Evolutionary conservation across 2,113 vertebrate species (phyloP), one percentile per base, ranked within the genome.

Genomic region (Sula dactylatra): DNA sequence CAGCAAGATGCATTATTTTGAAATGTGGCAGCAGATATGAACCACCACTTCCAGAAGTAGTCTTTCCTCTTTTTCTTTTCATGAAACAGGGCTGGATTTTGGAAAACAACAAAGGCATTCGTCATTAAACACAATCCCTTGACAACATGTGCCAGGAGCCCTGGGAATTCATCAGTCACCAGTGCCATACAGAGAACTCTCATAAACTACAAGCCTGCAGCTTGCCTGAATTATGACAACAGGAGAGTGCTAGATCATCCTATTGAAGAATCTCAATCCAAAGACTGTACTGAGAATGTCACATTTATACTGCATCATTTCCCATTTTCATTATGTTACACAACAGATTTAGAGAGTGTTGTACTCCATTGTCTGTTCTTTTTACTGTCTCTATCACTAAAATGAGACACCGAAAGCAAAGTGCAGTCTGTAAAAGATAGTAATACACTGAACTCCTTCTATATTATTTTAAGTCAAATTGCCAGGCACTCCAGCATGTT

Each of bases 391-490:
- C 59, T 94, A 55, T 82, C 92, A 78, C 58, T 64, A 32, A 74
- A 93, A 94, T 27, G 66, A 95, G 92, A 87, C 44, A 84, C 72
- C 9, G 74, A 71, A 88, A 94, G 42, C 2, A 94, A 82, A 40
- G 44, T 12, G 17, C 17, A 72, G 61, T 49, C 72, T 82, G 54
- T 65, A 73, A 87, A 94, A 85, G 50, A 73, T 0, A 90, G 54
- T 21, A 78, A 81, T 69, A 36, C 26, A 54, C 40, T 64, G 19
- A 74, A 58, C 34, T 94, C 44, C 64, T 95, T 94, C 72, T 88
- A 65, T 88, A 94, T 96, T 89, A 73, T 45, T 45, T 45, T 93
- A 94, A 91, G 61, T 62, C 70, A 90, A 91, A 95, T 95, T 95
- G 7, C 66, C 84, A 93, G 77, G 45, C 45, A 62, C 54, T 82